These are phyloP conservation scores for Adelges cooleyi DNA, from an alignment of 1,140 invertebrate genomes.

Conservation along the genomic window DNA sequence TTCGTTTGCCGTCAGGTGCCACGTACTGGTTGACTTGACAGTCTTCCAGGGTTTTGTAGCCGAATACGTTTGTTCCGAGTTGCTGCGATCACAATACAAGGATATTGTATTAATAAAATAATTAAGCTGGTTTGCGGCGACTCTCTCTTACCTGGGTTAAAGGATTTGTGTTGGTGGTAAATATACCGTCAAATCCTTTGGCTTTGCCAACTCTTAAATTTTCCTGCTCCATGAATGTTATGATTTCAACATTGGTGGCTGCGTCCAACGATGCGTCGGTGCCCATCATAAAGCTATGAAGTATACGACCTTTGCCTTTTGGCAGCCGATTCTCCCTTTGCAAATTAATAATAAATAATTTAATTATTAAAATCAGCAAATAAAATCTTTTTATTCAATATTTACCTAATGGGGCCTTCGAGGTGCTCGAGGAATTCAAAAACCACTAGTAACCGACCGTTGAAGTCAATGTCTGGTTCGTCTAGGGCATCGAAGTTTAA, in stretches of 20 bases:
- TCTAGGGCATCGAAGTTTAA: constrained; percentile 68
- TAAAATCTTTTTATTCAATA: neutral
- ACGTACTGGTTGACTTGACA: constrained; percentile 70
- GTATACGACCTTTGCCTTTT: constrained; percentile 52
- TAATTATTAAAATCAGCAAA: no score
- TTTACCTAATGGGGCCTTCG: constrained; percentile 56
- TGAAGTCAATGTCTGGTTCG: constrained; percentile 57
- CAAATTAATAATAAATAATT: constrained; percentile 16
- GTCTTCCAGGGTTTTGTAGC: constrained; percentile 62
- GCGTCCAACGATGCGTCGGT: constrained; percentile 50
- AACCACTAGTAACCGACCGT: constrained; percentile 52
- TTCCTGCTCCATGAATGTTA: constrained; percentile 64
- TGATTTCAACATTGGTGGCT: constrained; percentile 62
- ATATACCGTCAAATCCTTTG: constrained; percentile 56
- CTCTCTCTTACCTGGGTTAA: constrained; percentile 55
- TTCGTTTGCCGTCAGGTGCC: constrained; percentile 53
- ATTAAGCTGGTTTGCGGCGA: no score
- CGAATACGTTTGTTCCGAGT: constrained; percentile 63
- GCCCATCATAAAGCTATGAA: constrained; percentile 79
- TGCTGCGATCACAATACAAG: constrained; percentile 45
- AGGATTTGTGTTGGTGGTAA: constrained; percentile 75
- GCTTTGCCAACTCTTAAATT: constrained; percentile 51
- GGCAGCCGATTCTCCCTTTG: constrained; percentile 49
- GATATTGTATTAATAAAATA: no score
- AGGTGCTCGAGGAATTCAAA: constrained; percentile 67